A percentile compares a stretch with the other conserved stretches of the same genome.
phyloP scores from a whole-genome alignment of 2,113 vertebrate species.

The Eolophus roseicapilla region DNA sequence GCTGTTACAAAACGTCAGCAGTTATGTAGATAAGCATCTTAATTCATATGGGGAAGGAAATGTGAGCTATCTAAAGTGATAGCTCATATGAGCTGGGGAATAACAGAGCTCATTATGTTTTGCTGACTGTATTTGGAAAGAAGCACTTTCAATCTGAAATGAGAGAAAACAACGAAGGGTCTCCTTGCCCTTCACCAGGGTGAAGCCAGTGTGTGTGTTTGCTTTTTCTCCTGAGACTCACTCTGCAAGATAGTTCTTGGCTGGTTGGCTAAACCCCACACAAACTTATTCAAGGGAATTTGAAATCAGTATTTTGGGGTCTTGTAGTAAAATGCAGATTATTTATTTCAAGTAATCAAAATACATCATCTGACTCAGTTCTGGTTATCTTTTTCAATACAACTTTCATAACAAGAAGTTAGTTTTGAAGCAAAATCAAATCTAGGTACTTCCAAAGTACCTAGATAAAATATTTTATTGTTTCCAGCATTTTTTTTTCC shows the following conservation, averaged over 20 bases:
- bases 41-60: neutral
- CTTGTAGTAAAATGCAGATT: neutral
- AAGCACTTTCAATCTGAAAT: neutral
- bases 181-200: neutral
- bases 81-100: neutral
- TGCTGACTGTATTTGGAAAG: neutral
- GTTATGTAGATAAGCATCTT: neutral
- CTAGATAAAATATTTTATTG: neutral
- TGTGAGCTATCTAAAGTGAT: neutral
- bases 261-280: neutral
- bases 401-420: neutral
- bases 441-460: neutral
- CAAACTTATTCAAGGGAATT: neutral
- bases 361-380: neutral
- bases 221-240: neutral
- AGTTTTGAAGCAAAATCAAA: neutral
- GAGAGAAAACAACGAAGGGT: neutral
- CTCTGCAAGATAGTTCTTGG: neutral
- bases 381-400: neutral
- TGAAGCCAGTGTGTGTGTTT: neutral
- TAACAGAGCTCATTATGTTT: neutral
- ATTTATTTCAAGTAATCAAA: neutral
- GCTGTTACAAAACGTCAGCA: neutral
- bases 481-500: neutral
- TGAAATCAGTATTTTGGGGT: neutral